These are phyloP conservation scores for Melieria crassipennis DNA, from an alignment of 2,888 invertebrate species.

Conservation along the genomic window DNA sequence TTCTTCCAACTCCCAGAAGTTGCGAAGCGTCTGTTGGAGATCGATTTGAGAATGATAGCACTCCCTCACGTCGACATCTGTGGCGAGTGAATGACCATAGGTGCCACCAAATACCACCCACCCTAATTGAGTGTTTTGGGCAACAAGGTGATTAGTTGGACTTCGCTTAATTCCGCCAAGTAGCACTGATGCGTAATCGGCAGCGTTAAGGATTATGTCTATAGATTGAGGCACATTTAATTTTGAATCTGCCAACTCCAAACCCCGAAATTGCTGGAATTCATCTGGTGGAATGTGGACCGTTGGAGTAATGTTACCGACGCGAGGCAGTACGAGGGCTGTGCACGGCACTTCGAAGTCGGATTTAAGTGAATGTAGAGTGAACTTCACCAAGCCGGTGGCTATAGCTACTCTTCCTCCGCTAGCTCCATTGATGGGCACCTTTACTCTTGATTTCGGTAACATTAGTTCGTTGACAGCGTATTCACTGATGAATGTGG, in stretches of 20 bases:
- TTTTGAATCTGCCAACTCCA: background rate
- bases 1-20: constrained; percentile 29
- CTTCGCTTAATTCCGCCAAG: background rate
- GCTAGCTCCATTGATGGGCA: constrained; percentile 14
- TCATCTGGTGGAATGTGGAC: no score
- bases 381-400: background rate
- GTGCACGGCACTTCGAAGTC: no score
- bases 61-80: background rate
- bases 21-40: constrained; percentile 7
- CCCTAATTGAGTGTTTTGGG: background rate
- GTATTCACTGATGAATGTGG: constrained; percentile 19
- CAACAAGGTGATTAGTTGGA: background rate
- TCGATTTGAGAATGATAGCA: constrained; percentile 11
- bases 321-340: no score
- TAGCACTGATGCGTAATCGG: background rate
- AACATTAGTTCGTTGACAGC: constrained; percentile 2
- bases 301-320: no score
- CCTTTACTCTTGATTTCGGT: background rate
- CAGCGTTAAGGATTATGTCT: background rate
- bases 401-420: background rate
- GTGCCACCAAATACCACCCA: background rate
- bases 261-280: background rate
- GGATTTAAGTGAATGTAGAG: constrained; percentile 2
- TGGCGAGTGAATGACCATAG: background rate
- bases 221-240: background rate